These are phyloP conservation scores for Mormyrus proboscirostris DNA, from an alignment of 2,797 vertebrate species.

Conservation along the genomic window DNA sequence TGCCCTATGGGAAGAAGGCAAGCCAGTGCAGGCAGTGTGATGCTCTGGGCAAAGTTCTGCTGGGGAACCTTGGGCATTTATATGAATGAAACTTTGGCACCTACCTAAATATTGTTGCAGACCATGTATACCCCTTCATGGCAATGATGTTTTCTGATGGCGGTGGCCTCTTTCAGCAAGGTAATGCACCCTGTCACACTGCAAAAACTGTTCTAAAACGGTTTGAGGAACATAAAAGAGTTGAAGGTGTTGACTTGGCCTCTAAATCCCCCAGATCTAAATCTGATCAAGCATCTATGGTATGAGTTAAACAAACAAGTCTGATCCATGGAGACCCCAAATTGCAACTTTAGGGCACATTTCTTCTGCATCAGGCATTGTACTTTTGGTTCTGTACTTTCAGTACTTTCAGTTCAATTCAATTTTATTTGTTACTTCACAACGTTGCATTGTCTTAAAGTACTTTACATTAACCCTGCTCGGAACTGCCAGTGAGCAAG, in stretches of 20 bases:
- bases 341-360: background rate
- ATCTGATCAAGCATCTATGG: background rate
- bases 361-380: background rate
- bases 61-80: background rate
- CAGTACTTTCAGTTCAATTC: background rate
- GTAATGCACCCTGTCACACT: background rate
- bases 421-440: background rate
- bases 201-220: background rate
- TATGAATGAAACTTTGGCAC: background rate
- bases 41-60: background rate
- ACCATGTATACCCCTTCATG: too few relatives aligned
- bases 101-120: too few relatives aligned
- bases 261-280: background rate
- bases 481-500: too few relatives aligned
- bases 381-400: background rate
- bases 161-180: background rate
- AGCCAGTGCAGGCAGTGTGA: background rate
- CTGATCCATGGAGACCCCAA: background rate
- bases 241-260: background rate
- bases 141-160: background rate
- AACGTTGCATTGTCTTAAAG: background rate
- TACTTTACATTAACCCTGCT: too few relatives aligned
- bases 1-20: background rate
- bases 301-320: background rate
- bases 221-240: background rate